Conservation (phyloP, 2,113 vertebrate species). For the Corythoichthys haematopterus region DNA sequence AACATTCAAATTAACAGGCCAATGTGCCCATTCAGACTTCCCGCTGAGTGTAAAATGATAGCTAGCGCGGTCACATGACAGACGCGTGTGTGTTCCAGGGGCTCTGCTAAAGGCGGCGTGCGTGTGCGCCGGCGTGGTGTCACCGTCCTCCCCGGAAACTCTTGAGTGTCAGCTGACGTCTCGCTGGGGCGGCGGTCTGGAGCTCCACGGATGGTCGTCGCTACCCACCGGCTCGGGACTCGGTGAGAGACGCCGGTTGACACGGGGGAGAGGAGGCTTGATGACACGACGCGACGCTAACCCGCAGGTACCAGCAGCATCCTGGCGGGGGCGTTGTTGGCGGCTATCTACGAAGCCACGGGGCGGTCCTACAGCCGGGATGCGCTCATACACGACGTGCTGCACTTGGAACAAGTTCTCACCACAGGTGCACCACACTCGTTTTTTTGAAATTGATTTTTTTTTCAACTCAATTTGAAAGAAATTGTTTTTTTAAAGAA, state of each 20-base stretch:
- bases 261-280: not conserved
- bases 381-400: constrained; percentile 85
- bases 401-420: constrained; percentile 90
- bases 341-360: constrained; percentile 76
- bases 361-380: constrained; percentile 71
- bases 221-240: constrained; percentile 92
- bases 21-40: too few relatives aligned
- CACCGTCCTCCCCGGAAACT: constrained; percentile 65
- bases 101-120: constrained; percentile 91
- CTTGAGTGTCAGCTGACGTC: constrained; percentile 78
- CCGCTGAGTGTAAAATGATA: too few relatives aligned
- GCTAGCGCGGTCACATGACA: not conserved
- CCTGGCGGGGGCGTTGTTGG: constrained; percentile 85
- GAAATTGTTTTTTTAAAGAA: too few relatives aligned
- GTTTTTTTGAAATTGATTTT: too few relatives aligned
- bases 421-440: constrained; percentile 78
- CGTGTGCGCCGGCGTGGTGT: constrained; percentile 80
- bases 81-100: constrained; percentile 63
- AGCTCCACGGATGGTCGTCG: constrained; percentile 88
- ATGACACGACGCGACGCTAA: not conserved
- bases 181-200: constrained; percentile 81
- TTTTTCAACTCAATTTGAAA: too few relatives aligned
- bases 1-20: too few relatives aligned
- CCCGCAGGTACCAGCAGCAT: constrained; percentile 93
- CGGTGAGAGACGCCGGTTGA: constrained; percentile 58